Conservation (phyloP, 2,113 vertebrate species). For the Cardinalis cardinalis region DNA sequence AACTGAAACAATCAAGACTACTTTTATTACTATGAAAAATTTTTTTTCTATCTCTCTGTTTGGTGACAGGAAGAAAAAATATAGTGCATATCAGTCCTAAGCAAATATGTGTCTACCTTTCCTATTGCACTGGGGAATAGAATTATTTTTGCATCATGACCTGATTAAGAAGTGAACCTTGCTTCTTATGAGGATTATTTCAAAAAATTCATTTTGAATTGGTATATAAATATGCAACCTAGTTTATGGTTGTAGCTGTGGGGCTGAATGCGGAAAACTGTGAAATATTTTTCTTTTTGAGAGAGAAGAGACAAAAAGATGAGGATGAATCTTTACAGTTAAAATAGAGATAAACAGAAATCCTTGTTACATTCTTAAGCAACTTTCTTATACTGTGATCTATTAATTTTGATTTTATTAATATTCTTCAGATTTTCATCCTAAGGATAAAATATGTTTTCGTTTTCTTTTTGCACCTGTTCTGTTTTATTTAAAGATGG, state of each 20-base stretch:
- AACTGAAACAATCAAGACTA: background rate
- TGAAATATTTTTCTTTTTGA: background rate
- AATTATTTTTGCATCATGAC: background rate
- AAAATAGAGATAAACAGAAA: background rate
- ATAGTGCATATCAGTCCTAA: background rate
- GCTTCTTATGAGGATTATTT: background rate
- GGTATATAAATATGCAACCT: background rate
- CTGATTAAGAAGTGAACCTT: background rate
- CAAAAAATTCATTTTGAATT: background rate
- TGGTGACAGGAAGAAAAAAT: background rate
- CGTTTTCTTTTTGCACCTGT: background rate
- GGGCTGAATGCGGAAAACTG: background rate
- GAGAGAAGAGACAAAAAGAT: background rate
- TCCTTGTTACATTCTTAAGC: background rate
- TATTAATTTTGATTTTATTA: background rate
- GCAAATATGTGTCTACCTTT: background rate
- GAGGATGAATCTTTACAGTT: background rate
- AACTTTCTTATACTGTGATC: background rate
- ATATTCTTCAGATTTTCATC: background rate
- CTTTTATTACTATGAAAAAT: background rate
- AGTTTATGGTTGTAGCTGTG: background rate
- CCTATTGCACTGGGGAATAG: accelerated
- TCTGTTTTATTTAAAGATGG: background rate
- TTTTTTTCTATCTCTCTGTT: background rate
- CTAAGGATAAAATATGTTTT: background rate